Percentiles rank a stretch among this genome's conserved stretches.
Conservation (phyloP, 2,113 vertebrate species). For the Hymenochirus boettgeri region DNA sequence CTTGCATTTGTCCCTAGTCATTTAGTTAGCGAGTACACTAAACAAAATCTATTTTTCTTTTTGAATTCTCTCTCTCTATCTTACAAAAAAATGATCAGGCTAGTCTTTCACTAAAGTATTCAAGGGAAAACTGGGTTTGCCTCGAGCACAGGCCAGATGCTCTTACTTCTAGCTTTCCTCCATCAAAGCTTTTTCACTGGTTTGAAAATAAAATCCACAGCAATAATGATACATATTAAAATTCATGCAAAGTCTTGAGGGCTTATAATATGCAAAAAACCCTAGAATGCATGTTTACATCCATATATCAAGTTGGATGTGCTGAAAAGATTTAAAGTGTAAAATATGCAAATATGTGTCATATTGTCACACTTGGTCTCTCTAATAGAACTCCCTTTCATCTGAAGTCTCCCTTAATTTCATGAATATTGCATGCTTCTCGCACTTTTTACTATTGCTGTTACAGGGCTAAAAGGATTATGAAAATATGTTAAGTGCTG, state of each 20-base stretch:
- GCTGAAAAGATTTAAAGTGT: conserved; percentile 83
- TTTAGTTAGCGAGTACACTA: conserved; percentile 28
- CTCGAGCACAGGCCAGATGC: conserved; percentile 72
- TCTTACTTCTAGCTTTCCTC: conserved; percentile 71
- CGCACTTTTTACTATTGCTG: conserved; percentile 74
- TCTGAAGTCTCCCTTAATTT: conserved; percentile 78
- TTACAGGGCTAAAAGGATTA: conserved; percentile 76
- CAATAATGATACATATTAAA: conserved; percentile 83
- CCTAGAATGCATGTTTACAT: conserved; percentile 79
- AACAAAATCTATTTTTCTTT: conserved; percentile 48
- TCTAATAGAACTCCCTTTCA: conserved; percentile 81
- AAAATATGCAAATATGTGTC: conserved; percentile 84
- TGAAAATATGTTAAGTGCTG: conserved; percentile 80
- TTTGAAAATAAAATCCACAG: conserved; percentile 77
- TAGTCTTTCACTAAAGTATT: conserved; percentile 58
- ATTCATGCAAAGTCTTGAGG: conserved; percentile 80
- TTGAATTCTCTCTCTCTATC: neutral
- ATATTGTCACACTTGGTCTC: conserved; percentile 84
- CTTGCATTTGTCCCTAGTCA: neutral
- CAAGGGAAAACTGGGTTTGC: conserved; percentile 59
- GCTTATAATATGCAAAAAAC: conserved; percentile 83
- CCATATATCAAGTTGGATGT: conserved; percentile 82
- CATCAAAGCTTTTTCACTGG: conserved; percentile 66
- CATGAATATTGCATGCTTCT: conserved; percentile 79
- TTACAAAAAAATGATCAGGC: conserved; percentile 51